Conservation (phyloP, 2,888 invertebrate species). For the Acanthacorydalis orientalis region DNA sequence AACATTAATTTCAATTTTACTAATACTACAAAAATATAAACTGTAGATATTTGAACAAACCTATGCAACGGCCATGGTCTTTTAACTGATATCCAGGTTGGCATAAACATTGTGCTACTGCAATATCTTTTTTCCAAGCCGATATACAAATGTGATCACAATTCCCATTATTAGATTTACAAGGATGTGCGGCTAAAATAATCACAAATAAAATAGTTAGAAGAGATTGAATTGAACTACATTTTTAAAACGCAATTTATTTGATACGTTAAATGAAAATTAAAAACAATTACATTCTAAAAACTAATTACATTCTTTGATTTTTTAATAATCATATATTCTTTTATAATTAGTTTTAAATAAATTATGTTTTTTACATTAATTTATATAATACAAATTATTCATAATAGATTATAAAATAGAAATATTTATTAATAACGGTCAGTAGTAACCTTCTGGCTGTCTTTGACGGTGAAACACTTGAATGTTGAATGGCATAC, state of each 20-base stretch:
- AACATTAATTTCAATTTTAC: not conserved
- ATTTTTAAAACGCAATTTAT: no score
- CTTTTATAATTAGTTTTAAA: no score
- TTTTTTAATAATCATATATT: no score
- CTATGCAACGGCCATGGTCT: slow-evolving; percentile 40
- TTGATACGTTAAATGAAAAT: no score
- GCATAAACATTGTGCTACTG: slow-evolving; percentile 51
- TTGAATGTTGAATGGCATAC: slow-evolving; percentile 45
- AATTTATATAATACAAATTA: no score
- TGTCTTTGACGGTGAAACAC: slow-evolving; percentile 64
- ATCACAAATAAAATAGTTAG: slow-evolving; percentile 2
- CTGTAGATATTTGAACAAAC: slow-evolving; percentile 22
- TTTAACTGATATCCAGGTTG: slow-evolving; percentile 49
- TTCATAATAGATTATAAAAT: no score
- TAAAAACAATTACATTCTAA: no score
- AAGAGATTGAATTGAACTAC: no score
- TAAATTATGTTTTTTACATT: no score
- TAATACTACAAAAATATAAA: not conserved
- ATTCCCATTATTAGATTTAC: slow-evolving; percentile 44
- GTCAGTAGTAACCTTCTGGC: slow-evolving; percentile 40
- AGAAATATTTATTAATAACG: no score
- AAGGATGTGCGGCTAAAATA: slow-evolving; percentile 44
- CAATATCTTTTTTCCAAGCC: slow-evolving; percentile 33
- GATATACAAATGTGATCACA: slow-evolving; percentile 67
- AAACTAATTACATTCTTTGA: no score